phyloP scores from a whole-genome alignment of 2,797 vertebrate genomes.

The Picus viridis region DNA sequence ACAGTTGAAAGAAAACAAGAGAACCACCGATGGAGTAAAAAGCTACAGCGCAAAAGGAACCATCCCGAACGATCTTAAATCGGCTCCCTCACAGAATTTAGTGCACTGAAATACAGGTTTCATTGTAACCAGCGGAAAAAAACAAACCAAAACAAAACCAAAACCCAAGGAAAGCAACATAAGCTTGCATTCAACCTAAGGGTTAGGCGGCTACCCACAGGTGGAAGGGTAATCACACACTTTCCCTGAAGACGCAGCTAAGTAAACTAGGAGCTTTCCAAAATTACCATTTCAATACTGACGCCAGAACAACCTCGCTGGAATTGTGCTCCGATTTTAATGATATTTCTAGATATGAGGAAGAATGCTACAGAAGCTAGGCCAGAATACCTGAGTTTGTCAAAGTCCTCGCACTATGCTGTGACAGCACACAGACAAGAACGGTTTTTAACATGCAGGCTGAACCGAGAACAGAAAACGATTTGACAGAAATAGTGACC shows the following conservation, averaged over 20 bases:
- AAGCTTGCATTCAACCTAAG: no score
- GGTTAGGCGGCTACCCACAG: background rate
- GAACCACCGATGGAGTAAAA: background rate
- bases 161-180: background rate
- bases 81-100: background rate
- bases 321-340: background rate
- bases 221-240: background rate
- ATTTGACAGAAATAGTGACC: background rate
- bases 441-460: background rate
- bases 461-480: background rate
- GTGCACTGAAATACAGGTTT: background rate
- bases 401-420: fast-evolving
- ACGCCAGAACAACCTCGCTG: background rate
- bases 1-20: background rate
- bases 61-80: background rate
- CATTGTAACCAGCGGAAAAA: background rate
- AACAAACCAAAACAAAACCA: no score
- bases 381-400: background rate
- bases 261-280: background rate
- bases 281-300: fast-evolving
- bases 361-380: background rate
- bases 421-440: fast-evolving
- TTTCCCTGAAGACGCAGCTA: background rate
- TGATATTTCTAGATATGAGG: background rate
- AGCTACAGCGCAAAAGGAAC: background rate